Evolutionary conservation across 2,888 invertebrate genomes (phyloP).

Genomic region (Epinotia demarniana): DNA sequence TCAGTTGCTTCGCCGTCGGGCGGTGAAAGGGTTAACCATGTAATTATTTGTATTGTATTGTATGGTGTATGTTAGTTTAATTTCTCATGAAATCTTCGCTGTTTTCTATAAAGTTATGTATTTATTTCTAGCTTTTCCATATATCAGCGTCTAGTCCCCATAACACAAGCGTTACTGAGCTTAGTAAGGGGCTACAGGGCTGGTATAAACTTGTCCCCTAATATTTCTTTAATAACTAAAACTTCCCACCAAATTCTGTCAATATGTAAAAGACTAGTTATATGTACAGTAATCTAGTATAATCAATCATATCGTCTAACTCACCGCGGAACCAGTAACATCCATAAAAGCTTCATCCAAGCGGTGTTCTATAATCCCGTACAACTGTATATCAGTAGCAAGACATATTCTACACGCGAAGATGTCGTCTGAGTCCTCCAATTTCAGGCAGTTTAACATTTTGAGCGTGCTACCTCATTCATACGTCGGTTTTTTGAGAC

Average conservation of each 20-base stretch:
- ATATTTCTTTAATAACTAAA: conserved; percentile 18
- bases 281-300: neutral
- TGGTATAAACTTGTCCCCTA: too few species aligned
- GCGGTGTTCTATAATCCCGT: conserved; percentile 12
- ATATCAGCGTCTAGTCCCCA: too few species aligned
- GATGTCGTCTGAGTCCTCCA: conserved; percentile 22
- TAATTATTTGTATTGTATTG: too few species aligned
- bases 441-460: conserved; percentile 27
- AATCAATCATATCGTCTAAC: neutral
- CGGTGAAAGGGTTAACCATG: too few species aligned
- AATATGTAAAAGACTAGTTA: neutral
- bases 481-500: neutral
- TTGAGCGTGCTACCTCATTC: conserved; percentile 21
- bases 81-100: too few species aligned
- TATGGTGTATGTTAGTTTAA: too few species aligned
- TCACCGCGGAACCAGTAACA: conserved; percentile 30
- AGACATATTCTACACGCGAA: conserved; percentile 38
- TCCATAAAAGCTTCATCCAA: conserved; percentile 35
- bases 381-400: conserved; percentile 18
- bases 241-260: neutral
- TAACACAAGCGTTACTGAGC: too few species aligned
- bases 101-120: too few species aligned
- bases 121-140: too few species aligned
- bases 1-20: too few species aligned
- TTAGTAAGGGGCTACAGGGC: too few species aligned